Evolutionary conservation across 2,888 invertebrate genomes (phyloP).

Genomic region (Zaprionus obscuricornis): DNA sequence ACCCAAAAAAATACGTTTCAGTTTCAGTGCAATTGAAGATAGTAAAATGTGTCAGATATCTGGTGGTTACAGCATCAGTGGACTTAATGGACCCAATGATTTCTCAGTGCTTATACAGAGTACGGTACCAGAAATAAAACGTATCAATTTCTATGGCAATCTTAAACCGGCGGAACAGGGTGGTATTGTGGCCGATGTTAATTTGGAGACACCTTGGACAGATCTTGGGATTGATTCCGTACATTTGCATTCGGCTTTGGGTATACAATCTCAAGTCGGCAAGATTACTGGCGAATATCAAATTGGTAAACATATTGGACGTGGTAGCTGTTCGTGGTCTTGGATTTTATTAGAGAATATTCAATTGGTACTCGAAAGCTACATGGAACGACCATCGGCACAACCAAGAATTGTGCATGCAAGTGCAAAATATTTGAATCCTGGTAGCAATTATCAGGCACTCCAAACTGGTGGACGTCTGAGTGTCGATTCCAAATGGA

Average conservation of each 20-base stretch:
- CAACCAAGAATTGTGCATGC: slow-evolving; percentile 83
- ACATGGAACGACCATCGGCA: slow-evolving; percentile 81
- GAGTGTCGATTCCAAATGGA: slow-evolving; percentile 86
- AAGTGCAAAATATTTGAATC: slow-evolving; percentile 85
- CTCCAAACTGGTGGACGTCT: slow-evolving; percentile 85
- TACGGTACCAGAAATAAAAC: slow-evolving; percentile 77
- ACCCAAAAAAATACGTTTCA: slow-evolving; percentile 75
- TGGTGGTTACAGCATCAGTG: slow-evolving; percentile 81
- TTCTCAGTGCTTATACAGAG: slow-evolving; percentile 81
- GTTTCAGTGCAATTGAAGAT: slow-evolving; percentile 82
- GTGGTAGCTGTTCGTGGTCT: slow-evolving; percentile 84
- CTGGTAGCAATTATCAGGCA: slow-evolving; percentile 84
- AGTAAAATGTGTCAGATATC: slow-evolving; percentile 83
- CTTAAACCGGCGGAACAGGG: slow-evolving; percentile 58
- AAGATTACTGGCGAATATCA: slow-evolving; percentile 82
- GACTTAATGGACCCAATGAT: slow-evolving; percentile 83
- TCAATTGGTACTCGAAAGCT: slow-evolving; percentile 84
- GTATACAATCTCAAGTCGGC: slow-evolving; percentile 71
- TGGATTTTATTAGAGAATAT: slow-evolving; percentile 85
- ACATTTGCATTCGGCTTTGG: slow-evolving; percentile 71
- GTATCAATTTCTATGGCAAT: slow-evolving; percentile 79
- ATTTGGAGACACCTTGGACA: slow-evolving; percentile 81
- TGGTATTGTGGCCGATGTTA: slow-evolving; percentile 66
- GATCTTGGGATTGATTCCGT: slow-evolving; percentile 81
- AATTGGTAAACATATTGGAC: slow-evolving; percentile 83